Percentiles rank a stretch among this genome's conserved stretches.
phyloP scores from a whole-genome alignment of 2,888 invertebrate species.

The Branchinecta sandiegonensis region DNA sequence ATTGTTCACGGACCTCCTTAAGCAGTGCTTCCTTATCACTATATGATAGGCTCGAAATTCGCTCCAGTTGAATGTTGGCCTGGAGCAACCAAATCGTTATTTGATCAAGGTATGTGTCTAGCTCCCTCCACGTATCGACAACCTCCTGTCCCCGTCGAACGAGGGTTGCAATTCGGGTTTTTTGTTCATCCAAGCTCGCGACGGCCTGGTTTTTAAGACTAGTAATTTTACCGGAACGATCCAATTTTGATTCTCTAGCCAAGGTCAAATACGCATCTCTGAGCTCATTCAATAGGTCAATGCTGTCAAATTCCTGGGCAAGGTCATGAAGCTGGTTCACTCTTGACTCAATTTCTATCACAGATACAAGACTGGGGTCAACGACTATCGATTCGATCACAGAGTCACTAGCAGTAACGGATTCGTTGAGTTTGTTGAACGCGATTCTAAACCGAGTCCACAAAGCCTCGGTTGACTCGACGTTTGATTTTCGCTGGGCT shows the following conservation, averaged over 20 bases:
- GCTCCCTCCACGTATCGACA: not conserved
- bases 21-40: not conserved
- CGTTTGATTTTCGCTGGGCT: not conserved
- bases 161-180: not conserved
- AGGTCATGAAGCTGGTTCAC: slow-evolving; percentile 9
- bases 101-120: not conserved
- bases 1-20: not conserved
- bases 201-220: not conserved
- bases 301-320: not conserved
- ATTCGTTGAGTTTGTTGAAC: not conserved
- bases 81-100: not conserved
- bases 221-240: slow-evolving; percentile 5
- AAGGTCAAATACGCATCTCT: slow-evolving; percentile 1
- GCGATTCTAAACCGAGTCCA: not conserved
- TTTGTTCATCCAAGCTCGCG: not conserved
- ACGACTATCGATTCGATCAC: not conserved
- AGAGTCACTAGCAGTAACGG: not conserved
- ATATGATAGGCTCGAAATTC: not conserved
- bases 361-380: not conserved
- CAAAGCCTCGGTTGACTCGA: not conserved
- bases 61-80: not conserved
- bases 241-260: slow-evolving; percentile 9
- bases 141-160: not conserved
- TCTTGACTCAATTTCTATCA: not conserved
- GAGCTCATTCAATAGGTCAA: not conserved